These are phyloP conservation scores for Adineta ricciae DNA, from an alignment of 2,888 invertebrate species.

Conservation along the genomic window DNA sequence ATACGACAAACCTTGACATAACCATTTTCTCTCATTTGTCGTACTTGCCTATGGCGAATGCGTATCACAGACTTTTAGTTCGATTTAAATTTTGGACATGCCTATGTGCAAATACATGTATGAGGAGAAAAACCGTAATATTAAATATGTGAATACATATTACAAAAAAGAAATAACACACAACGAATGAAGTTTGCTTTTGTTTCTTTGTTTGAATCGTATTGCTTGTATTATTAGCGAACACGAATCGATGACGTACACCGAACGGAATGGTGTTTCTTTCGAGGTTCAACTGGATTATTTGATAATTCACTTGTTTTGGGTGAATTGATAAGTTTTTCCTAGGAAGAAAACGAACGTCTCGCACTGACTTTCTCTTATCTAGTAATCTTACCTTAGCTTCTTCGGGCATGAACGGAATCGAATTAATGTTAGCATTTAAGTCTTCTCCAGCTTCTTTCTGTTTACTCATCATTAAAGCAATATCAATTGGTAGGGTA, in stretches of 20 bases:
- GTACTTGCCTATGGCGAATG: too few relatives aligned
- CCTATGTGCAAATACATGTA: neutral
- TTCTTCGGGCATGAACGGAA: neutral
- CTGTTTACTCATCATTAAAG: neutral
- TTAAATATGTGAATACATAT: neutral
- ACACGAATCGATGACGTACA: neutral
- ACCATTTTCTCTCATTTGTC: too few relatives aligned
- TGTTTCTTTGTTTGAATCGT: too few relatives aligned
- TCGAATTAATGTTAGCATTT: neutral
- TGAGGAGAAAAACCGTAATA: neutral
- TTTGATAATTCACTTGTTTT: neutral
- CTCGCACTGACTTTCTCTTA: too few relatives aligned
- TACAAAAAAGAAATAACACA: neutral
- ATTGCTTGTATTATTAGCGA: neutral
- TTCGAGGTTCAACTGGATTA: neutral
- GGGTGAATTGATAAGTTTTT: neutral
- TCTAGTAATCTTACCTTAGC: neutral
- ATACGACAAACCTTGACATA: too few relatives aligned
- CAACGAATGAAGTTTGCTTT: too few relatives aligned
- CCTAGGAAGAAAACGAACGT: neutral
- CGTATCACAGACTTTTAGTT: too few relatives aligned
- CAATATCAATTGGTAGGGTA: neutral
- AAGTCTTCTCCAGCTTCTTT: neutral
- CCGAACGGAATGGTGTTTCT: neutral
- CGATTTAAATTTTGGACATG: neutral